Base-by-base conservation (phyloP, 2,888 invertebrate genomes). In the Leucoma salicis region DNA sequence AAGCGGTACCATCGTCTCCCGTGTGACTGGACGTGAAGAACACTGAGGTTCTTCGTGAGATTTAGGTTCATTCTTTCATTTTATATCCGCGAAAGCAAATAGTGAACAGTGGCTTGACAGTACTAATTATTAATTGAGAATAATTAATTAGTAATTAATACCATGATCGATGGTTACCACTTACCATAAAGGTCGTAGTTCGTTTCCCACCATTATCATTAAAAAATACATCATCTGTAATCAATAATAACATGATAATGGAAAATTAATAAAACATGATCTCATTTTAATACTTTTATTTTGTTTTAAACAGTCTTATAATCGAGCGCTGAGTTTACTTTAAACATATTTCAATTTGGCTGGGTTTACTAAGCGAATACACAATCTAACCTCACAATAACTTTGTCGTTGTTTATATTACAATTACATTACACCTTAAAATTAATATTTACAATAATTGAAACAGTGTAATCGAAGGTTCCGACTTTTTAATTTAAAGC, bases 261-360 rank as follows among this genome's bases (percentile, higher is more conserved):
- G 10, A 31, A n/a, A n/a, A n/a, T n/a, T n/a, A n/a, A 2, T 29
- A 8, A 7, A 29, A 13, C 11, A 29, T 11, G 11, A 14, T 14
- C 1, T 7, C 7, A 0, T 38, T 56, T 75, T 54, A 56, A 75
- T 68, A 66, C 39, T 70, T 72, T 86, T 83, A 81, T 79, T 81
- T 84, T 80, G 71, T 82, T 81, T 77, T 81, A 86, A 88, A 88
- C 88, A 88, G 88, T 87, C 88, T 88, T 88, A 86, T 84, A 72
- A 84, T 82, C 83, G 82, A 87, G 82, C 79, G 78, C 74, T 76
- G 68, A 71, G 74, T 81, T 81, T 79, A 85, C 80, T 74, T 67
- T 49, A 66, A 65, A 71, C 80, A 82, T 35, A 44, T 68, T 77
- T 76, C 74, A 78, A 80, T 83, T 85, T 87, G 87, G 86, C 88